Base-by-base conservation (phyloP, 1,140 invertebrate genomes). In the Mamestra configurata region DNA sequence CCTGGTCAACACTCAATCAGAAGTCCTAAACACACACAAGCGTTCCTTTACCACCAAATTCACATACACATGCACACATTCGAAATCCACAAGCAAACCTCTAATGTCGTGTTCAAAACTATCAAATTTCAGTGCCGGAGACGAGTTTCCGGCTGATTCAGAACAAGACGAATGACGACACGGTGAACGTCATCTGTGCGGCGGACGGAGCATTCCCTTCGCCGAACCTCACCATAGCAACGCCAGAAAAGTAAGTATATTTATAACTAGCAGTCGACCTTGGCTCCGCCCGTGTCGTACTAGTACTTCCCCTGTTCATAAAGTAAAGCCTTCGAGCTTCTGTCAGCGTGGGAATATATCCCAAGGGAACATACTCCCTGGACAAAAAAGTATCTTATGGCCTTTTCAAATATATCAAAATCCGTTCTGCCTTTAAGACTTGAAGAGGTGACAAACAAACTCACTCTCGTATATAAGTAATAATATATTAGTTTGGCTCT, bases 81-180 rank as follows among this genome's bases (percentile, higher is more conserved):
- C 64, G 27, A 49, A 68, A 11, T 15, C 43, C 40, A 78, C 40
- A 86, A 40, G 75, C 55, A 24, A 43, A 43, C 79, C 61, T 83
- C 15, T 85, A 31, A 75, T 15, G n/a, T 11, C n/a, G 11, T 82
- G 37, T 88, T 35, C 40, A 64, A 31, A 46, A 22, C 6, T 76
- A 76, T 76, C 57, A 76, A 46, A 61, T 76, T 81, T 88, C 90
- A 95, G 95, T 94, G 66, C 95, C 94, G 77, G 94, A 95, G 89
- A 93, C 91, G 82, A 94, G 93, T 82, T 95, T 95, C 89, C 92
- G 92, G 24, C 87, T 95, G 73, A 91, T 94, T 73, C 95, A 95
- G 88, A 94, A 95, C 83, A 95, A 95, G 88, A 94, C 92, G 66
- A 91, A 94, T 79, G 94, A 95, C 75, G 94, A 94, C 82, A 93